These are phyloP conservation scores for Megaustenia siamemsis DNA, from an alignment of 2,888 invertebrate genomes.

Conservation along the genomic window DNA sequence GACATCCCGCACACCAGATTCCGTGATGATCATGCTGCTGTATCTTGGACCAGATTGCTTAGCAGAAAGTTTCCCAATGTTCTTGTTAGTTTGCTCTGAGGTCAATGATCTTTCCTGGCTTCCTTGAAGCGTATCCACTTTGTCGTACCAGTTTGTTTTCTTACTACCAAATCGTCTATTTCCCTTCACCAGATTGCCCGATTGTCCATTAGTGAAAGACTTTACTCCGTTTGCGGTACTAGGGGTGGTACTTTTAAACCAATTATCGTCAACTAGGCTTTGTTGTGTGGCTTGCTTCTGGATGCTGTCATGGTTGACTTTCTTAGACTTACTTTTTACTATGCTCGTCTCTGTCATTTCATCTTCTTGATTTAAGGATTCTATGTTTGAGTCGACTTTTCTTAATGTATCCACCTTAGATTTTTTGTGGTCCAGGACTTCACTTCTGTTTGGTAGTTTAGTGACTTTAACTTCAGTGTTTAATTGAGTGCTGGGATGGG, in stretches of 20 bases:
- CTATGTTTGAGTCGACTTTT: not conserved
- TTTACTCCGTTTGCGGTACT: not conserved
- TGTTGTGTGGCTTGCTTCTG: not conserved
- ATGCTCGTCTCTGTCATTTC: not conserved
- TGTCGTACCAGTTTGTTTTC: conserved; percentile 33
- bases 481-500: not conserved
- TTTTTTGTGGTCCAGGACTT: not conserved
- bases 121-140: not conserved
- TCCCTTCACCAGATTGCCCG: conserved; percentile 11
- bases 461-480: not conserved
- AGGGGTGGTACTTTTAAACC: not conserved
- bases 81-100: not conserved
- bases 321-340: not conserved
- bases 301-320: not conserved
- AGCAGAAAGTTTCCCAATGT: not conserved
- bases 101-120: not conserved
- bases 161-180: conserved; percentile 9
- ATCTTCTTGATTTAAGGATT: not conserved
- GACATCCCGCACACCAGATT: not conserved
- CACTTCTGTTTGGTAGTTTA: too few species aligned
- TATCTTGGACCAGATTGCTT: not conserved
- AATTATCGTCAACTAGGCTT: not conserved
- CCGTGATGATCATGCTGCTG: not conserved
- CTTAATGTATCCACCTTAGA: not conserved
- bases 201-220: not conserved